These are phyloP conservation scores for Epinephelus fuscoguttatus DNA, from an alignment of 2,113 vertebrate species.

Conservation along the genomic window DNA sequence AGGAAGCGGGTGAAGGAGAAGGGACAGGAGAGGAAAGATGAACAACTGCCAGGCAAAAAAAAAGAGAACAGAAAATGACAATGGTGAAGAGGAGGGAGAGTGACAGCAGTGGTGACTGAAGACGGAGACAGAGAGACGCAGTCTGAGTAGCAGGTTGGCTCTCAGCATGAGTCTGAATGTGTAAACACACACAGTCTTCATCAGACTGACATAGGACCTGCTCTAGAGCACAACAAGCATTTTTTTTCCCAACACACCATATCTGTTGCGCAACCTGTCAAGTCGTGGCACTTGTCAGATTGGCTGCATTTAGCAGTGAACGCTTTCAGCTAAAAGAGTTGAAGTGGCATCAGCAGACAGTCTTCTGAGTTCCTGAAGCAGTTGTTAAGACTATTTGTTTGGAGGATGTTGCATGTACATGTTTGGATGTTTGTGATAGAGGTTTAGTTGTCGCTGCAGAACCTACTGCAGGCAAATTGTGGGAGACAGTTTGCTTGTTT, in stretches of 20 bases:
- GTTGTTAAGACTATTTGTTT: slow-evolving; percentile 24
- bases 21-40: not conserved
- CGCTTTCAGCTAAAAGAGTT: slow-evolving; percentile 6
- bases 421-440: not conserved
- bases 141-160: slow-evolving; percentile 29
- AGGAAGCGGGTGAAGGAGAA: slow-evolving; percentile 3
- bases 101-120: slow-evolving; percentile 43
- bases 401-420: not conserved
- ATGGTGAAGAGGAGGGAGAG: slow-evolving; percentile 18
- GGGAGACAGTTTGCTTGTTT: slow-evolving; percentile 14
- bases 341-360: slow-evolving; percentile 2
- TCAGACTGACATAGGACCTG: slow-evolving; percentile 38
- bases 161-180: slow-evolving; percentile 25
- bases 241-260: slow-evolving; percentile 17
- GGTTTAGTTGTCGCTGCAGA: not conserved
- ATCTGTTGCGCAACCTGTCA: slow-evolving; percentile 32
- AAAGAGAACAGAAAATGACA: slow-evolving; percentile 15
- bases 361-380: slow-evolving; percentile 6
- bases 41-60: not conserved
- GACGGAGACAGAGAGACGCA: not conserved
- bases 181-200: slow-evolving; percentile 34
- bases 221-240: slow-evolving; percentile 26
- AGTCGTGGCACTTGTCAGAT: slow-evolving; percentile 37
- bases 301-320: slow-evolving; percentile 44
- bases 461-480: not conserved